Base-by-base conservation (phyloP, 2,113 vertebrate species). In the Nicator chloris region DNA sequence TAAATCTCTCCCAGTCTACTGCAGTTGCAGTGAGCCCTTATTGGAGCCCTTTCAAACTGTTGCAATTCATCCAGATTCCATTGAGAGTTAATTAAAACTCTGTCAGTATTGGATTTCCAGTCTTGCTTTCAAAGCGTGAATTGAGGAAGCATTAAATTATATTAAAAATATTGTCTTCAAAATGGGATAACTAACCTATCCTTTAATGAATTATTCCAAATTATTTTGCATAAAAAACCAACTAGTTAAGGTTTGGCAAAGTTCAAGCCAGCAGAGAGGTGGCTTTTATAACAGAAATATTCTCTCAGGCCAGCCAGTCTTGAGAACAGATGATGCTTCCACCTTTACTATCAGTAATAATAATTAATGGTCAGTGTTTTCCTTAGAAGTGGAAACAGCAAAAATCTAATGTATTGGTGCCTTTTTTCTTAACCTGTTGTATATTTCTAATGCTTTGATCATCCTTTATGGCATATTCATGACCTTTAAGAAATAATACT, bases 401-500 rank as follows among this genome's bases (percentile, higher is more conserved):
- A 65, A 82, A 69, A 82, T 82, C 20, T 17, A 11, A 72, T 70
- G 5, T 50, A 5, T 56, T 30, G 45, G n/a, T 77, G 30, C 44
- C 28, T 75, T 54, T 90, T 65, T 83, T 77, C 33, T 63, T 86
- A 90, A 66, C 39, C 24, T 65, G 7, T 54, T 92, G 54, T 51
- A 44, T 70, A 27, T 20, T 73, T 80, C 39, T 76, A 63, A 80
- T 90, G 78, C 50, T 69, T 93, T 54, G 39, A 86, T 95, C 31
- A 71, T 88, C 20, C 30, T 75, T 71, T 37, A 53, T 66, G 76
- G 37, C 68, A 81, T 70, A 70, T 90, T 80, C 64, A 59, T 93
- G 64, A 86, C 79, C 85, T 94, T 93, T 93, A 71, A 93, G 80
- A 85, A 86, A 78, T 56, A 86, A 37, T 59, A 47, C 64, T 77